Conservation (phyloP, 2,113 vertebrate genomes). For the Vulpes ferrilata region DNA sequence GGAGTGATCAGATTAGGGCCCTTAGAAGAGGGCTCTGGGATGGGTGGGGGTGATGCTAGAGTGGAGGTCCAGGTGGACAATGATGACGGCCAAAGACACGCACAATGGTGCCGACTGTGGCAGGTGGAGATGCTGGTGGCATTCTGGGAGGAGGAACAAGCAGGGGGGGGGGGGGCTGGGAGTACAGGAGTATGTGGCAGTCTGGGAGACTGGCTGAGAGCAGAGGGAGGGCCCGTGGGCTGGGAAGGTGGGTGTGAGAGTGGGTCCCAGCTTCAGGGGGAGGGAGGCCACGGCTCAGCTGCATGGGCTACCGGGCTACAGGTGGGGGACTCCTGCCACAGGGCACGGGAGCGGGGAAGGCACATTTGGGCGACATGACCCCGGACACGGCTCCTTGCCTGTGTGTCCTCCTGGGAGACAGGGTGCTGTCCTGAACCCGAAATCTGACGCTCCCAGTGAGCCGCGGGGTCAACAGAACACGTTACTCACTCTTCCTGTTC, state of each 20-base stretch:
- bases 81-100: accelerated
- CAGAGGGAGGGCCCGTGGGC: neutral
- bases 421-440: neutral
- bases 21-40: neutral
- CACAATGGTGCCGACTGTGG: accelerated
- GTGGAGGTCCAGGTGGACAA: neutral
- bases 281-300: neutral
- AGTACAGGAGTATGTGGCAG: neutral
- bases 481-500: neutral
- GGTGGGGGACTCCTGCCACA: neutral
- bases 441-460: neutral
- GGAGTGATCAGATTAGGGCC: neutral
- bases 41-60: accelerated
- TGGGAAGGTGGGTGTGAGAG: neutral
- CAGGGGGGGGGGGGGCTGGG: neutral
- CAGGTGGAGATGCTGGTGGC: neutral
- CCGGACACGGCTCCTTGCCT: neutral
- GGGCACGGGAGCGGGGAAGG: neutral
- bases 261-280: neutral
- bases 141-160: neutral
- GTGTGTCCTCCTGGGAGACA: neutral
- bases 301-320: neutral
- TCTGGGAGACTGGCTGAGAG: neutral
- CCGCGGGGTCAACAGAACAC: neutral
- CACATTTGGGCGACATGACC: neutral